A percentile compares a stretch with the other conserved stretches of the same genome.
Evolutionary conservation across 2,888 invertebrate genomes (phyloP).

Genomic region (Limnephilus auricula): DNA sequence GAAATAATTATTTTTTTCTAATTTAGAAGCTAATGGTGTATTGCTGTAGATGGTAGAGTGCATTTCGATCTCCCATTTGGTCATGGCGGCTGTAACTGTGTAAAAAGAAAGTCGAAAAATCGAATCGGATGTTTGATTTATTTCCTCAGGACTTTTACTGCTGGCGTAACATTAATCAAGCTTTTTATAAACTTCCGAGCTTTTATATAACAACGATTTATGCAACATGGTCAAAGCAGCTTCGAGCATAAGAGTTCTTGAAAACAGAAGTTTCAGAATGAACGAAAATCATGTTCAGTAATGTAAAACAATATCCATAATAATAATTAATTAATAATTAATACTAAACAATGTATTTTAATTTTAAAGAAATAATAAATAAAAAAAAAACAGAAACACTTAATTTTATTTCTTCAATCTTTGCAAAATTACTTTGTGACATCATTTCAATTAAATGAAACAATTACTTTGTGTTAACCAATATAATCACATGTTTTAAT

Average conservation of each 20-base stretch:
- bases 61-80: neutral
- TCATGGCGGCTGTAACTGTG: neutral
- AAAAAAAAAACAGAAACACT: no score
- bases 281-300: neutral
- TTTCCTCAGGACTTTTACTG: constrained; percentile 55
- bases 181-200: constrained; percentile 38
- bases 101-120: constrained; percentile 25
- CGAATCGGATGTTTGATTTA: constrained; percentile 59
- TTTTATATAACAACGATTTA: constrained; percentile 35
- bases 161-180: constrained; percentile 57
- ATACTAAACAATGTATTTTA: no score
- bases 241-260: neutral
- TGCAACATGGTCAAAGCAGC: constrained; percentile 1
- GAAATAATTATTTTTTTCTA: no score
- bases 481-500: no score
- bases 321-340: no score
- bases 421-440: no score
- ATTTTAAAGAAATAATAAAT: no score
- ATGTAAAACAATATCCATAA: no score
- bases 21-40: no score
- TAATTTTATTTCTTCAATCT: no score
- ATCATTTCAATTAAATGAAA: no score
- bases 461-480: no score
- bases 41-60: neutral
- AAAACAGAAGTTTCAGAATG: neutral